A percentile compares a stretch with the other conserved stretches of the same genome.
phyloP scores from a whole-genome alignment of 2,113 vertebrate species.

The Bungarus multicinctus region DNA sequence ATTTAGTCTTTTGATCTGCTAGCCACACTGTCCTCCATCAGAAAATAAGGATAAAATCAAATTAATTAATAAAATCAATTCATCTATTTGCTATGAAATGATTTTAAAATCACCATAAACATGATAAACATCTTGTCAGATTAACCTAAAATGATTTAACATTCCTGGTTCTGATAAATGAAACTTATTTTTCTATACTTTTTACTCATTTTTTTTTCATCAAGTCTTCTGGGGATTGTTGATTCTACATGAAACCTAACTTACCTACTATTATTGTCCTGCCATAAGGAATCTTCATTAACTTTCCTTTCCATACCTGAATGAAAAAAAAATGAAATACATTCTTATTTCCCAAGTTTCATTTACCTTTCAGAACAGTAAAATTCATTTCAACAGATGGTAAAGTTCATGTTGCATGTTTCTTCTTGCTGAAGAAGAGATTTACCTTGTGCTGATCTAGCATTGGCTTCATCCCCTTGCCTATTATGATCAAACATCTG shows the following conservation, averaged over 20 bases:
- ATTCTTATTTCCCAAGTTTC: not conserved
- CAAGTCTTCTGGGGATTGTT: not conserved
- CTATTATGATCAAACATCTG: conserved; percentile 72
- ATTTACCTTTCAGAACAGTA: not conserved
- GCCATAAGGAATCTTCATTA: conserved; percentile 38
- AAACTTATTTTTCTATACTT: not conserved
- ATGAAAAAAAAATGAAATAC: conserved; percentile 34
- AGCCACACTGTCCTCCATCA: not conserved
- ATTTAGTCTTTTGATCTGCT: not conserved
- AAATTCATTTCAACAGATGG: not conserved
- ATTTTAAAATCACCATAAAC: not conserved
- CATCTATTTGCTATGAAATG: not conserved
- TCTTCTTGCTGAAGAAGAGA: not conserved
- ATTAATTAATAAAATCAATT: not conserved
- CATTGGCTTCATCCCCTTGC: conserved; percentile 65
- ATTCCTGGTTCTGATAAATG: not conserved
- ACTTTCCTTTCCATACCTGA: conserved; percentile 51
- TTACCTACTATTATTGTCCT: conserved; percentile 57
- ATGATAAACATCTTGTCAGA: not conserved
- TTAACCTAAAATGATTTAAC: not conserved
- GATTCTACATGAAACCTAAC: conserved; percentile 2
- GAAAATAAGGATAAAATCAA: not conserved
- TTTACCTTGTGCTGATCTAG: conserved; percentile 73
- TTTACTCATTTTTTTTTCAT: not conserved
- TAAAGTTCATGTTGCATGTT: not conserved